Conservation (phyloP, 1,140 invertebrate genomes). For the Pygmarrhopalites habei region DNA sequence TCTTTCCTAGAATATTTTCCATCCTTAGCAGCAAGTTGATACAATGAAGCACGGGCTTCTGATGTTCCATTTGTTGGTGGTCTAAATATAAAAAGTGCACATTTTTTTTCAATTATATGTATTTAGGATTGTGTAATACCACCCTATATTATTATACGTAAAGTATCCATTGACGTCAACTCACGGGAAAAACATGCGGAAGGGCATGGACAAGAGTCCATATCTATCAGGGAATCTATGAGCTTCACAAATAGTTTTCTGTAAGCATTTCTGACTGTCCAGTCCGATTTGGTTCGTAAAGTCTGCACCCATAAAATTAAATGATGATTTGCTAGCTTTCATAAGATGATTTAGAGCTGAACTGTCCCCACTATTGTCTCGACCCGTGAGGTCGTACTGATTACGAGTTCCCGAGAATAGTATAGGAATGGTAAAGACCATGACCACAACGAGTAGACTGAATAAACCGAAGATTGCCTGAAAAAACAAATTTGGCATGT, state of each 20-base stretch:
- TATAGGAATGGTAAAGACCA: conserved; percentile 33
- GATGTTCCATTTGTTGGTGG: conserved; percentile 2
- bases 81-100: not conserved
- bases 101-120: conserved; percentile 3
- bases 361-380: not conserved
- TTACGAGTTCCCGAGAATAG: conserved; percentile 23
- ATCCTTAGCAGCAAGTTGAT: conserved; percentile 30
- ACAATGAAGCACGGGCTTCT: not conserved
- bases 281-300: conserved; percentile 32
- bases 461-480: conserved; percentile 35
- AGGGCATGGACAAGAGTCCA: conserved; percentile 28
- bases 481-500: too few species aligned
- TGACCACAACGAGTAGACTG: conserved; percentile 22
- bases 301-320: conserved; percentile 35
- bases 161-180: too few species aligned
- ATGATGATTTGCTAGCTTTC: conserved; percentile 27
- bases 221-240: conserved; percentile 26
- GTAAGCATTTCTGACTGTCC: conserved; percentile 27
- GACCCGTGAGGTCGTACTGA: not conserved
- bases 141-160: too few species aligned
- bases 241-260: conserved; percentile 36
- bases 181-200: conserved; percentile 37
- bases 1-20: conserved; percentile 31
- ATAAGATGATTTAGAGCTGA: conserved; percentile 30
- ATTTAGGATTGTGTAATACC: too few species aligned